Base-by-base conservation (phyloP, 2,113 vertebrate genomes). In the Sitta europaea region DNA sequence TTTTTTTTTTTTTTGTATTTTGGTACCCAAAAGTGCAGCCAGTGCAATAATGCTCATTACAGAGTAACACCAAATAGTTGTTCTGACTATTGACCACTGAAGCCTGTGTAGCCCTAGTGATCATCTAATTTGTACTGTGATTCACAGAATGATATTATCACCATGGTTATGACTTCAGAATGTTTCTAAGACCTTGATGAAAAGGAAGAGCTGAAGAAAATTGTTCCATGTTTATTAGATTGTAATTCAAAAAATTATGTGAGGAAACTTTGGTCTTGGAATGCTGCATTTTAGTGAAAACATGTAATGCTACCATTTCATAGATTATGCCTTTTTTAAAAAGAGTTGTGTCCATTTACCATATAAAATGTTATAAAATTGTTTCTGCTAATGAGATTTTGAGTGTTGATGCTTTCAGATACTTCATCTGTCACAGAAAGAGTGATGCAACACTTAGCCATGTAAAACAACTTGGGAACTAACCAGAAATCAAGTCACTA, bases 401-500 rank as follows among this genome's bases (percentile, higher is more conserved):
- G 63, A 93, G 59, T 92, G 63, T 72, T 88, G 55, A 24, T 90
- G 22, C 28, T 88, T 94, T 96, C 67, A 74, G 67, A 80, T 42
- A 67, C 47, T 92, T 92, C 25, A 78, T 40, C 68, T 96, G 76
- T 87, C 92, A 75, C 53, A 61, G 42, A 88, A 62, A 66, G 75
- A 88, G 38, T 63, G 55, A 94, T 85, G 27, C 38, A 96, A 91
- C 70, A 84, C 65, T 91, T 87, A 95, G 40, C 58, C 68, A 76
- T 71, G 67, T 87, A 95, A 92, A 91, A 90, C 59, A 80, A 77
- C 31, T 83, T 66, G 31, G 31, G 35, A 53, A 93, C 76, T 91
- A 96, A 95, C 48, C 83, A 96, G 79, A 90, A 96, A 93, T 83
- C 65, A 82, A 95, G 82, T 80, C 63, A 67, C 86, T 83, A 91